Conservation (phyloP, 2,888 invertebrate genomes). For the Apamea sordens region DNA sequence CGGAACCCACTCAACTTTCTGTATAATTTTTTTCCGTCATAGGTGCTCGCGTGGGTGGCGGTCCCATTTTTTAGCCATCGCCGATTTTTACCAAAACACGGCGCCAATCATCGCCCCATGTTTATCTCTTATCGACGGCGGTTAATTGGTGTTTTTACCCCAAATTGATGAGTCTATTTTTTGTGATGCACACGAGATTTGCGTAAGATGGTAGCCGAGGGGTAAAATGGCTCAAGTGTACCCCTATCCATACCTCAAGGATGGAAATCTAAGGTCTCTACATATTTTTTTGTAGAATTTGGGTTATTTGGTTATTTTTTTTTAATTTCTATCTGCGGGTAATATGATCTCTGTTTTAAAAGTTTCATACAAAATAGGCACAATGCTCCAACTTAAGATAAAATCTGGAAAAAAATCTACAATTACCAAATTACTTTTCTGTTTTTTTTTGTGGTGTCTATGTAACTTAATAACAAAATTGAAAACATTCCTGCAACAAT, state of each 20-base stretch:
- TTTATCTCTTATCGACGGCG: slow-evolving; percentile 76
- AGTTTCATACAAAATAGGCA: slow-evolving; percentile 7
- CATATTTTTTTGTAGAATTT: slow-evolving; percentile 9
- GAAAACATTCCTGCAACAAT: slow-evolving; percentile 43
- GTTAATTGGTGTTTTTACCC: slow-evolving; percentile 85
- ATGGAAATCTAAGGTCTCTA: slow-evolving; percentile 13
- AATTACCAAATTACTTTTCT: slow-evolving; percentile 25
- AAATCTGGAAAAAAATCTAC: slow-evolving; percentile 11
- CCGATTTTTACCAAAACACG: slow-evolving; percentile 71
- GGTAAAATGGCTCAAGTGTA: slow-evolving; percentile 35
- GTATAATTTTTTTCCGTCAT: slow-evolving; percentile 44
- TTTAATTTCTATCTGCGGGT: slow-evolving; percentile 7
- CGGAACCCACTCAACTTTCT: slow-evolving; percentile 46
- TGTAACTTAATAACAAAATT: slow-evolving; percentile 56
- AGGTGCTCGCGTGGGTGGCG: slow-evolving; percentile 71
- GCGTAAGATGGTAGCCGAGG: slow-evolving; percentile 80
- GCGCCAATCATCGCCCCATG: slow-evolving; percentile 76
- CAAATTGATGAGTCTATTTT: slow-evolving; percentile 71
- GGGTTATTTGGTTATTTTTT: slow-evolving; percentile 30
- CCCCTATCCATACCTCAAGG: slow-evolving; percentile 16
- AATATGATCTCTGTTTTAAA: slow-evolving; percentile 32
- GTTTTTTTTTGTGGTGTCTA: slow-evolving; percentile 10
- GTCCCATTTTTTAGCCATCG: slow-evolving; percentile 71
- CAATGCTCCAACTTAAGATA: slow-evolving; percentile 15
- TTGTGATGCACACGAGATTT: slow-evolving; percentile 56